Conservation (phyloP, 2,797 vertebrate genomes). For the Novumbra hubbsi region DNA sequence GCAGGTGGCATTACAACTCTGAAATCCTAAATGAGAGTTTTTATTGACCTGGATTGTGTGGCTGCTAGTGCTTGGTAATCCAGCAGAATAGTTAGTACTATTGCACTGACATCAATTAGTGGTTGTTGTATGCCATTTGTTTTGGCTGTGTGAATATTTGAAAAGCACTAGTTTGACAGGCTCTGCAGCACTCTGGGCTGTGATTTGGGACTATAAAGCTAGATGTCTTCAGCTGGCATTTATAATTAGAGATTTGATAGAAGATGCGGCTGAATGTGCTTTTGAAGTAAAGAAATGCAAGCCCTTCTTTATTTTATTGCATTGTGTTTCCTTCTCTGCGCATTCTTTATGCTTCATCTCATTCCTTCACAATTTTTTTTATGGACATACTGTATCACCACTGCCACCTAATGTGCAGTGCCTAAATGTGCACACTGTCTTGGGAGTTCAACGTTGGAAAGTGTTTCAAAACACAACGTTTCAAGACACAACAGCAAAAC, state of each 20-base stretch:
- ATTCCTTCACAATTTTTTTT: too few species aligned
- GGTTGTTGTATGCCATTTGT: background rate
- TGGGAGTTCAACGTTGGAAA: too few species aligned
- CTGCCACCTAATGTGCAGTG: conserved; percentile 40
- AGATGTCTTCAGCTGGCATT: background rate
- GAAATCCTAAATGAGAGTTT: background rate
- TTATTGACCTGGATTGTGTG: background rate
- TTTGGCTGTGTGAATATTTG: background rate
- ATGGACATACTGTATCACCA: conserved; percentile 12
- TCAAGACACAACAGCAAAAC: too few species aligned
- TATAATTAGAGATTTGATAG: background rate
- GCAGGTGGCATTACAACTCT: background rate
- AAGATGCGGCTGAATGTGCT: background rate
- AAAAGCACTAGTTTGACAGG: background rate
- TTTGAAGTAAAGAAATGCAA: background rate
- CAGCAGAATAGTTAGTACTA: background rate
- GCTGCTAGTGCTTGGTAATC: background rate
- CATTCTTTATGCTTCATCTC: background rate
- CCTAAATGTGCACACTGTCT: conserved; percentile 19
- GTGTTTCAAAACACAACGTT: too few species aligned
- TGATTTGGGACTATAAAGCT: background rate
- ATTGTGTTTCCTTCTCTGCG: background rate
- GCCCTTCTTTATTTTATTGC: background rate
- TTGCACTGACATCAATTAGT: background rate
- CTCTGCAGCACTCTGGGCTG: background rate